phyloP scores from a whole-genome alignment of 2,888 invertebrate species.

The Ochropleura plecta region DNA sequence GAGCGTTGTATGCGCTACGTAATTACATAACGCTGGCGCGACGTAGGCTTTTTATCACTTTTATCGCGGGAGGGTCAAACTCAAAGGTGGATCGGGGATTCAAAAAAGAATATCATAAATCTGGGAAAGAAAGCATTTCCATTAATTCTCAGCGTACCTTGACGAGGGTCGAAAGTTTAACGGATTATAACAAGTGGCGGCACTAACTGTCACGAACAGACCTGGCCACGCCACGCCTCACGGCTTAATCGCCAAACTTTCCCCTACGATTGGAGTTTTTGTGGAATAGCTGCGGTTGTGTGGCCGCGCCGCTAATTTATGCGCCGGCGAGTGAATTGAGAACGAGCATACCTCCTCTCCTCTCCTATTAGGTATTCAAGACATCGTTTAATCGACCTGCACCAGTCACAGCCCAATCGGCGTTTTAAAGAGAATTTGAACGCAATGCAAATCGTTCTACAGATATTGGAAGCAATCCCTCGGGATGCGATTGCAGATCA shows the following conservation, averaged over 20 bases:
- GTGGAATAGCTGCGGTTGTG: constrained; percentile 84
- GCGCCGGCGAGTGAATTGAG: constrained; percentile 82
- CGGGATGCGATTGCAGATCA: constrained; percentile 73
- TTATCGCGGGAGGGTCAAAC: constrained; percentile 58
- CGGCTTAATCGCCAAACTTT: constrained; percentile 90
- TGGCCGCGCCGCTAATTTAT: constrained; percentile 87
- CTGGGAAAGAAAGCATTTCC: constrained; percentile 83
- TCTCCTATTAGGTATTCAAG: constrained; percentile 88
- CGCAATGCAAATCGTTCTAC: constrained; percentile 76
- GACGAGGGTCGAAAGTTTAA: constrained; percentile 90
- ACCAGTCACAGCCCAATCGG: constrained; percentile 73
- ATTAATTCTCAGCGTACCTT: constrained; percentile 88
- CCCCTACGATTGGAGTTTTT: constrained; percentile 89
- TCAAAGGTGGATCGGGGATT: constrained; percentile 63
- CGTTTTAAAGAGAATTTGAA: constrained; percentile 81
- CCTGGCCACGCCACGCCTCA: constrained; percentile 88
- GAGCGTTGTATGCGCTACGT: constrained; percentile 81
- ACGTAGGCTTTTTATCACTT: constrained; percentile 70
- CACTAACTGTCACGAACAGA: constrained; percentile 89
- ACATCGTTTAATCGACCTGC: constrained; percentile 87
- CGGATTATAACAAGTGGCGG: constrained; percentile 90
- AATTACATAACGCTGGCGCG: constrained; percentile 74
- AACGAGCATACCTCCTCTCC: constrained; percentile 79
- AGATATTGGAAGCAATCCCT: constrained; percentile 78
- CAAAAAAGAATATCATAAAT: constrained; percentile 78